Conservation (phyloP, 2,888 invertebrate genomes). For the Coenonympha arcania region DNA sequence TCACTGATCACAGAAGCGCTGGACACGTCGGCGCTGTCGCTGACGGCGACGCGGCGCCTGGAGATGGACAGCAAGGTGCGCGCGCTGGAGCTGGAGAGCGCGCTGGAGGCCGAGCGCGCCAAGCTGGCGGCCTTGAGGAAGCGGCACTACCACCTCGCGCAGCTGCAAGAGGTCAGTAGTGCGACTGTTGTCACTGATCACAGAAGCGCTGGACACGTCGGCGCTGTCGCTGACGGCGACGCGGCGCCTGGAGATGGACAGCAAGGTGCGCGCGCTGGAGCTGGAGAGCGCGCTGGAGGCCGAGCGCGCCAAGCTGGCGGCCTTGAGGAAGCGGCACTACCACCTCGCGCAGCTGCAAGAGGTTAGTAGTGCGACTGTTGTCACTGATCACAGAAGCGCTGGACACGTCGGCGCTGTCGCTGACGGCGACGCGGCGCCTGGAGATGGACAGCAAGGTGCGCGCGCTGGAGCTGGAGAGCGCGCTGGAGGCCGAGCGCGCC, state of each 20-base stretch:
- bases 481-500: slow-evolving; percentile 89
- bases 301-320: not conserved
- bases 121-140: not conserved
- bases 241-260: slow-evolving; percentile 97
- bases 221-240: slow-evolving; percentile 88
- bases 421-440: slow-evolving; percentile 84
- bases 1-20: no score
- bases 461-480: slow-evolving; percentile 92
- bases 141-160: not conserved
- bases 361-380: slow-evolving; percentile 19
- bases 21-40: not conserved
- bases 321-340: not conserved
- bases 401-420: no score
- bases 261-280: slow-evolving; percentile 94
- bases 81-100: slow-evolving; percentile 92
- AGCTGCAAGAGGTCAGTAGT: not conserved
- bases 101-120: slow-evolving; percentile 77
- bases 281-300: slow-evolving; percentile 91
- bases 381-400: not conserved
- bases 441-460: slow-evolving; percentile 99
- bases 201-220: no score
- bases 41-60: slow-evolving; percentile 79
- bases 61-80: slow-evolving; percentile 99
- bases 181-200: no score
- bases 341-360: not conserved